Conservation (phyloP, 1,140 invertebrate species). For the Araneus ventricosus region DNA sequence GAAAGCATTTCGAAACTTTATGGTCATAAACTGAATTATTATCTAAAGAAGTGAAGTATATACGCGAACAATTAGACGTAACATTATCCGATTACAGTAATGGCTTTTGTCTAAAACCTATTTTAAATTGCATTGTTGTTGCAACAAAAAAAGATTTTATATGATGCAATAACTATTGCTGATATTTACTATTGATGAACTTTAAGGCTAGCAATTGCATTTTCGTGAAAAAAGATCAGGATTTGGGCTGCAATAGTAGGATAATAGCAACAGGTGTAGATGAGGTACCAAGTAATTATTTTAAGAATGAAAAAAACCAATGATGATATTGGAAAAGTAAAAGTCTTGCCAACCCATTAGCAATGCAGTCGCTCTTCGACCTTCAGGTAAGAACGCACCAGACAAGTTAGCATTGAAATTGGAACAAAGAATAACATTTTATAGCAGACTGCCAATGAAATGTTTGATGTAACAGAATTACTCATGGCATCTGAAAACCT, state of each 20-base stretch:
- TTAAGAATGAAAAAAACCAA: background rate
- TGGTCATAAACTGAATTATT: too few relatives aligned
- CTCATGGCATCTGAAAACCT: too few relatives aligned
- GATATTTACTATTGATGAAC: background rate
- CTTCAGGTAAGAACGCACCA: background rate
- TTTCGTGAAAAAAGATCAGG: background rate
- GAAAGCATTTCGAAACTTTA: too few relatives aligned
- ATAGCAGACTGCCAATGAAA: too few relatives aligned
- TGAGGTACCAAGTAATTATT: background rate
- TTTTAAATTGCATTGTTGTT: background rate
- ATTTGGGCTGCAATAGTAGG: background rate
- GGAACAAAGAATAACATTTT: background rate
- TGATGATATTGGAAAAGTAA: background rate
- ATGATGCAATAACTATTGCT: background rate
- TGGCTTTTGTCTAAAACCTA: background rate
- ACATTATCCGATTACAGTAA: background rate
- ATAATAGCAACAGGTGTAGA: background rate
- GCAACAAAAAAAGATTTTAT: background rate
- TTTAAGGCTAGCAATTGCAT: background rate
- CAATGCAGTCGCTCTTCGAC: background rate
- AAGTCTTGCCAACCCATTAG: background rate
- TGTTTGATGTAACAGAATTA: too few relatives aligned
- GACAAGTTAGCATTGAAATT: background rate
- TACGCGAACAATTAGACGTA: too few relatives aligned
- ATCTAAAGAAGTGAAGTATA: too few relatives aligned